Conservation (phyloP, 1,140 invertebrate genomes). For the Drosophila sp. region DNA sequence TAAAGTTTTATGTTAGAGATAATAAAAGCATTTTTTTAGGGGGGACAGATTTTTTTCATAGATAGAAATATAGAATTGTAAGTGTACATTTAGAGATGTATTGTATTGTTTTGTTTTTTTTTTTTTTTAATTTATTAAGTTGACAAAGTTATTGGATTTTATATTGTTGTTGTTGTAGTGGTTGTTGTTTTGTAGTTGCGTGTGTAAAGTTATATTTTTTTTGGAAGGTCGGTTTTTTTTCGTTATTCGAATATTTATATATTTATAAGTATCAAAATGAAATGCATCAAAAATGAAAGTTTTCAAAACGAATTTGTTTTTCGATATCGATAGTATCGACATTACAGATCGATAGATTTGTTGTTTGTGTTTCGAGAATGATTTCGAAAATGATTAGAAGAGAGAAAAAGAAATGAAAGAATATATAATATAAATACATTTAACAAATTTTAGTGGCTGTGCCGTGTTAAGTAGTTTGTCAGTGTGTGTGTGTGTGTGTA, state of each 20-base stretch:
- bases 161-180: conserved; percentile 60
- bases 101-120: not conserved
- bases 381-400: conserved; percentile 83
- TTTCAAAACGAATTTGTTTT: conserved; percentile 50
- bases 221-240: conserved; percentile 35
- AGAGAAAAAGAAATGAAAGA: conserved; percentile 84
- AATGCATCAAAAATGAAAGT: conserved; percentile 79
- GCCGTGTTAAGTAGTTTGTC: conserved; percentile 44
- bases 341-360: conserved; percentile 19
- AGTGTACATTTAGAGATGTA: conserved; percentile 73
- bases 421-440: conserved; percentile 84
- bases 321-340: conserved; percentile 10
- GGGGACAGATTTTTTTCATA: conserved; percentile 60
- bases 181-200: conserved; percentile 65
- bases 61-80: conserved; percentile 61
- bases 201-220: conserved; percentile 49
- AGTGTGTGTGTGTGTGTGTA: conserved; percentile 37
- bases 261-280: conserved; percentile 60
- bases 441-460: conserved; percentile 82
- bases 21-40: conserved; percentile 70
- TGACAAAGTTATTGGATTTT: conserved; percentile 47
- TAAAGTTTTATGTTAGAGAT: conserved; percentile 74
- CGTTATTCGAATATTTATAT: conserved; percentile 63
- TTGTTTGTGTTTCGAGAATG: conserved; percentile 77
- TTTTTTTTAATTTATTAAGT: no score